Conservation (phyloP, 1,140 invertebrate species). For the Thrips palmi region DNA sequence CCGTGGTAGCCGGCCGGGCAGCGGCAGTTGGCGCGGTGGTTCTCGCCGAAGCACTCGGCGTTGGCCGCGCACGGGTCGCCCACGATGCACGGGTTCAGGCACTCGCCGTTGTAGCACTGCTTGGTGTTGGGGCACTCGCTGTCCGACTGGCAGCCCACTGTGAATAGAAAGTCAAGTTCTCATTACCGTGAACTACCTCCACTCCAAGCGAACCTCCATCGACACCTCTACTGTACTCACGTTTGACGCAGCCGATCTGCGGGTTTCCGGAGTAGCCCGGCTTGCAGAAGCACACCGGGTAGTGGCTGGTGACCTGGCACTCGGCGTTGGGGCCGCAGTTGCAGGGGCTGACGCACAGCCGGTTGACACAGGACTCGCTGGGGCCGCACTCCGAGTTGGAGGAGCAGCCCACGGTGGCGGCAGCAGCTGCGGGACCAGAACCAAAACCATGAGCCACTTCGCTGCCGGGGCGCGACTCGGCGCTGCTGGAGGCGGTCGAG, state of each 20-base stretch:
- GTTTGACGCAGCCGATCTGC: conserved; percentile 55
- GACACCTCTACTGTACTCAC: conserved; percentile 29
- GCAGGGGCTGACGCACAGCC: conserved; percentile 59
- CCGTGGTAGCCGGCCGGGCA: conserved; percentile 52
- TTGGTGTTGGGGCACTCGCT: conserved; percentile 56
- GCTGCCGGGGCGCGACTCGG: not conserved
- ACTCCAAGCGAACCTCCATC: too few species aligned
- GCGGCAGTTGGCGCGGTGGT: conserved; percentile 54
- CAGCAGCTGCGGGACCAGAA: conserved; percentile 29
- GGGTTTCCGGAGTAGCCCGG: conserved; percentile 66
- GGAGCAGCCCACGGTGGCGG: conserved; percentile 37
- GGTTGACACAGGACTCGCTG: conserved; percentile 62
- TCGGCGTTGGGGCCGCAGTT: conserved; percentile 66
- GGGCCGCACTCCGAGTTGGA: conserved; percentile 59
- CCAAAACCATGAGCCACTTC: not conserved
- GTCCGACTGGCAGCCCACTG: conserved; percentile 61
- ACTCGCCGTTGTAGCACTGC: conserved; percentile 64
- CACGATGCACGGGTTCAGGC: conserved; percentile 57
- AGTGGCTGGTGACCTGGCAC: conserved; percentile 59
- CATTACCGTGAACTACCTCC: not conserved
- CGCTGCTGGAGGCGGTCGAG: too few species aligned
- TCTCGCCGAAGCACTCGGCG: conserved; percentile 59
- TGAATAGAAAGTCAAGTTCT: conserved; percentile 18
- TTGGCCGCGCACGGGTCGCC: conserved; percentile 61
- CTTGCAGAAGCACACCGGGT: conserved; percentile 60